Percentiles rank a stretch among this genome's conserved stretches.
Evolutionary conservation across 2,113 vertebrate genomes (phyloP).

Genomic region (Jacana jacana): DNA sequence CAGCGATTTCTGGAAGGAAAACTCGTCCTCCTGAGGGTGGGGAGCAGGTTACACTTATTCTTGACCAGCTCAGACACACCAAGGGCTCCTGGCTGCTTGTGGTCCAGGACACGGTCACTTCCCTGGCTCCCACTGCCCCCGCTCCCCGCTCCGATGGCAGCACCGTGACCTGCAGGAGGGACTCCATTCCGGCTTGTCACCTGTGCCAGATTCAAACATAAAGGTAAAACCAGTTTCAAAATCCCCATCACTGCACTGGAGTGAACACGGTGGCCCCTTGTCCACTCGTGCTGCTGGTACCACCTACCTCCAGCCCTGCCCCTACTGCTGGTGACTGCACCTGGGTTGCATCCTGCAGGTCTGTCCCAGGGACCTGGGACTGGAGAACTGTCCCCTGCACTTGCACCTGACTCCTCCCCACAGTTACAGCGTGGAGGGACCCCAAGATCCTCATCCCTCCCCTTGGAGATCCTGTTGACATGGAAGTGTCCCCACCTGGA

Average conservation of each 20-base stretch:
- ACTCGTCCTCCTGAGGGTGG: neutral
- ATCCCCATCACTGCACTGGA: neutral
- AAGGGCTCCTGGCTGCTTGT: neutral
- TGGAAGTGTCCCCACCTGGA: fast-evolving
- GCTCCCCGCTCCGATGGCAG: neutral
- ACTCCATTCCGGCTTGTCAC: neutral
- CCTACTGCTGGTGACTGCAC: fast-evolving
- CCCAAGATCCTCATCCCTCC: too few relatives aligned
- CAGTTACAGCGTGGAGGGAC: neutral
- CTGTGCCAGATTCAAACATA: fast-evolving
- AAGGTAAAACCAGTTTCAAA: neutral
- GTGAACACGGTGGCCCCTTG: fast-evolving
- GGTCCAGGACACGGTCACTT: fast-evolving
- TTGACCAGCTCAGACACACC: neutral
- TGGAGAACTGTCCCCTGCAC: fast-evolving
- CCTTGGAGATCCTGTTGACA: neutral
- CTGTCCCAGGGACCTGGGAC: neutral
- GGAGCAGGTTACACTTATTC: neutral
- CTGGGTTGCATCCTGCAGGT: neutral
- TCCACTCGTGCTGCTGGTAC: neutral
- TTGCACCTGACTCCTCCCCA: neutral
- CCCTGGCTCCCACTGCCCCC: neutral
- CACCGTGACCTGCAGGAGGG: neutral
- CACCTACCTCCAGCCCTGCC: neutral
- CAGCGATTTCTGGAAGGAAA: neutral